phyloP scores from a whole-genome alignment of 2,113 vertebrate genomes.

The Centropus bengalensis region DNA sequence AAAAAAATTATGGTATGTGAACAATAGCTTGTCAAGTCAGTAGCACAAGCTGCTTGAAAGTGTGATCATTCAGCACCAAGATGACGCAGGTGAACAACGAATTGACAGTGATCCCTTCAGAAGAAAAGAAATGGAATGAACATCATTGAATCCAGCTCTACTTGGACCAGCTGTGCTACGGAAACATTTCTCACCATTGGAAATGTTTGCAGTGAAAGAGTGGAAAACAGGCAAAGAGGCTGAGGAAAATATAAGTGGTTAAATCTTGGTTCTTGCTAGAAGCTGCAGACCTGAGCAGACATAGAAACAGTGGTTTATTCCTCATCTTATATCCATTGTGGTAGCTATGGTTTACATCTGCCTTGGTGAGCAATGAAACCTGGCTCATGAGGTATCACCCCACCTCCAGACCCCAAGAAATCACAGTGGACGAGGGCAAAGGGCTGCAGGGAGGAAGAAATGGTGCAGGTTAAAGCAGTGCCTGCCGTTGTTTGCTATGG shows the following conservation, averaged over 20 bases:
- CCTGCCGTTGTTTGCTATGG: not conserved
- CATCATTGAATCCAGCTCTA: not conserved
- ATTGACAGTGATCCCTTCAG: fast-evolving
- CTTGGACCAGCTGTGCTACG: not conserved
- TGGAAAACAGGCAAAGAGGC: not conserved
- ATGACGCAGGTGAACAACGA: not conserved
- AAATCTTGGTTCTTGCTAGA: not conserved
- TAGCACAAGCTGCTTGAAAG: not conserved
- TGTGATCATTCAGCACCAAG: not conserved
- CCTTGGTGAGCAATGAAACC: not conserved
- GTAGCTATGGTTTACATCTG: not conserved
- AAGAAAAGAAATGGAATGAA: not conserved
- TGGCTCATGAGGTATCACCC: fast-evolving
- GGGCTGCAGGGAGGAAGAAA: not conserved
- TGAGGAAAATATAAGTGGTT: too few relatives aligned
- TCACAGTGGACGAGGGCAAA: not conserved
- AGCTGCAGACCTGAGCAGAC: not conserved
- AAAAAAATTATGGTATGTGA: not conserved
- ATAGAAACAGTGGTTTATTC: not conserved
- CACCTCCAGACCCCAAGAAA: not conserved
- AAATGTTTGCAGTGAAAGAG: not conserved
- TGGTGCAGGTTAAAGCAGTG: not conserved
- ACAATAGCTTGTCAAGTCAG: not conserved
- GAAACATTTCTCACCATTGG: not conserved
- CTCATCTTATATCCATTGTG: fast-evolving